These are phyloP conservation scores for Holacanthus passer DNA, from an alignment of 2,113 vertebrate species.

Conservation along the genomic window DNA sequence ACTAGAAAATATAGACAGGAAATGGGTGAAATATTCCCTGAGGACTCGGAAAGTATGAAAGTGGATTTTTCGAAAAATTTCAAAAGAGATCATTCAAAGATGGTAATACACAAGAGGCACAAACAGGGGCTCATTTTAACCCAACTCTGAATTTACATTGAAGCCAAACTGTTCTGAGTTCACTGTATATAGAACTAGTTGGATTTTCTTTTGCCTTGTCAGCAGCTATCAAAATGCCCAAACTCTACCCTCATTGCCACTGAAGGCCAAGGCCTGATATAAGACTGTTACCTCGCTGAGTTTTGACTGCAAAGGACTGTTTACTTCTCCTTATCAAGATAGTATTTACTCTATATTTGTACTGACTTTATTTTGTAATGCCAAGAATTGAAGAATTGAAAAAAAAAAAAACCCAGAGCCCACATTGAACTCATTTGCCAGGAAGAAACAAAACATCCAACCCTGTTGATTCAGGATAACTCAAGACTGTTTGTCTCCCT, in stretches of 20 bases:
- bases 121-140: constrained; percentile 27
- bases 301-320: constrained; percentile 78
- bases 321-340: constrained; percentile 68
- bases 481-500: constrained; percentile 55
- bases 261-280: constrained; percentile 68
- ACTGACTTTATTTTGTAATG: constrained; percentile 76
- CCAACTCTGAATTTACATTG: constrained; percentile 40
- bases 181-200: constrained; percentile 38
- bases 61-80: background rate
- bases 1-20: background rate
- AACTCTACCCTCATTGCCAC: constrained; percentile 52
- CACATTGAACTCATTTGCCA: constrained; percentile 52
- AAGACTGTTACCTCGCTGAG: constrained; percentile 82
- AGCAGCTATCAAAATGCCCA: constrained; percentile 61
- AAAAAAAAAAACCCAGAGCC: constrained; percentile 18
- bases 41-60: background rate
- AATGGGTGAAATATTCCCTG: background rate
- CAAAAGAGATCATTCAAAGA: background rate
- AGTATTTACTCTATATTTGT: constrained; percentile 79
- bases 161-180: constrained; percentile 51
- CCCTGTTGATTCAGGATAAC: constrained; percentile 57
- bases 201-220: constrained; percentile 51
- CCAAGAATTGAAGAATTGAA: constrained; percentile 47
- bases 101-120: constrained; percentile 12
- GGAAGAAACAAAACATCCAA: constrained; percentile 28